A percentile compares a stretch with the other conserved stretches of the same genome.
phyloP scores from a whole-genome alignment of 2,888 invertebrate species.

The Argynnis bischoffii region DNA sequence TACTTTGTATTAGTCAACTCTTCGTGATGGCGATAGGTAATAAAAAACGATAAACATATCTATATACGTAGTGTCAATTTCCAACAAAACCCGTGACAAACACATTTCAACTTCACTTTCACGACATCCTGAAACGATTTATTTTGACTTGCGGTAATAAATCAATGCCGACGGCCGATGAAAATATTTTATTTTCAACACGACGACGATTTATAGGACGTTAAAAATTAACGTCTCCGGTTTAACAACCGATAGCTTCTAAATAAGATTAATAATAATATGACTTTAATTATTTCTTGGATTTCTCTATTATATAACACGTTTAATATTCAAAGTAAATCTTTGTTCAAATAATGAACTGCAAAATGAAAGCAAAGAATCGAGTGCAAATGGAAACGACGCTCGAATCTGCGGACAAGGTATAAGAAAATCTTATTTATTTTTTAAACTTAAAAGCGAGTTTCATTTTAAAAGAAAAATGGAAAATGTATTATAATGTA shows the following conservation, averaged over 20 bases:
- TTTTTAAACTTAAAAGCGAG: not conserved
- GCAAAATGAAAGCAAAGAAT: slow-evolving; percentile 9
- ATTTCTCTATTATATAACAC: too few relatives aligned
- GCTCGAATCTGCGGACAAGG: slow-evolving; percentile 3
- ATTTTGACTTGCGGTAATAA: slow-evolving; percentile 57
- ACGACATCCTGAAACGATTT: slow-evolving; percentile 68
- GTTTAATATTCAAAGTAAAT: slow-evolving; percentile 11
- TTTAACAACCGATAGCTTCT: slow-evolving; percentile 11
- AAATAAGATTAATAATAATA: not conserved
- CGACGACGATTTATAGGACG: slow-evolving; percentile 53
- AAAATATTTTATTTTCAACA: slow-evolving; percentile 62
- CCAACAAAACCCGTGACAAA: slow-evolving; percentile 32
- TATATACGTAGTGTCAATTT: slow-evolving; percentile 28
- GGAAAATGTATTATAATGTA: too few relatives aligned
- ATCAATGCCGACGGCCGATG: slow-evolving; percentile 57
- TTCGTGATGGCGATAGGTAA: slow-evolving; percentile 4
- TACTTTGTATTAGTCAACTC: not conserved
- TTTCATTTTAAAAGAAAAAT: too few relatives aligned
- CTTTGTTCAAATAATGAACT: slow-evolving; percentile 5
- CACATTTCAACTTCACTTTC: slow-evolving; percentile 37
- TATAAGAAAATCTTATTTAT: slow-evolving; percentile 1
- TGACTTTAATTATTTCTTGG: too few relatives aligned
- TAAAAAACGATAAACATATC: slow-evolving; percentile 9
- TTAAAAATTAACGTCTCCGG: slow-evolving; percentile 25
- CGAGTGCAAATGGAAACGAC: slow-evolving; percentile 14